Percentiles rank a stretch among this genome's conserved stretches.
Conservation (phyloP, 2,888 invertebrate genomes). For the Andrena fulva region DNA sequence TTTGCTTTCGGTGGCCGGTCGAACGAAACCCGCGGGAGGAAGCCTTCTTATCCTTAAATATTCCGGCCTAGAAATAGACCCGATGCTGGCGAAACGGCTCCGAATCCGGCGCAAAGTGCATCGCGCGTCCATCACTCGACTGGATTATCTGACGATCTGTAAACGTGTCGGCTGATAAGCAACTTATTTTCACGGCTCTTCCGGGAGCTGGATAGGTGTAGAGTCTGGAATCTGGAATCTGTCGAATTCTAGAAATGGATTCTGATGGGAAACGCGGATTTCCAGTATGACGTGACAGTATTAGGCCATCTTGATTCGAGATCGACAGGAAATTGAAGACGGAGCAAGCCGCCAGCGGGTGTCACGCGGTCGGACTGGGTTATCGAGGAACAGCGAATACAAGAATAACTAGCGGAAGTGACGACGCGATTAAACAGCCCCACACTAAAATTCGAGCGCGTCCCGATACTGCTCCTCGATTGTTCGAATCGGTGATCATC, state of each 20-base stretch:
- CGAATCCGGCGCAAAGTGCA: not conserved
- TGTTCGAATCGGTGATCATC: conserved; percentile 25
- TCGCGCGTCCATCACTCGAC: not conserved
- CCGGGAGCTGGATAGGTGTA: not conserved
- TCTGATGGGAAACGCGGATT: not conserved
- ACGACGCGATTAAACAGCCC: conserved; percentile 33
- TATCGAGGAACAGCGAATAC: conserved; percentile 26
- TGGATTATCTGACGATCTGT: not conserved
- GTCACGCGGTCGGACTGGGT: conserved; percentile 15
- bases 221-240: too few relatives aligned
- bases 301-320: not conserved
- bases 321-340: not conserved
- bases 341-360: not conserved
- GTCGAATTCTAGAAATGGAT: too few relatives aligned
- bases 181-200: not conserved
- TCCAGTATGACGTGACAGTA: not conserved
- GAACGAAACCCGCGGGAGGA: conserved; percentile 22
- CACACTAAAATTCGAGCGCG: conserved; percentile 1
- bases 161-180: not conserved
- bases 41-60: conserved; percentile 15
- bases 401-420: conserved; percentile 47
- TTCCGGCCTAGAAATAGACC: conserved; percentile 16
- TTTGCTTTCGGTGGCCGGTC: conserved; percentile 29
- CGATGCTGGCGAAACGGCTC: not conserved
- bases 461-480: not conserved